Evolutionary conservation across 1,140 invertebrate species (phyloP).

Genomic region (Platorchestia sp.): DNA sequence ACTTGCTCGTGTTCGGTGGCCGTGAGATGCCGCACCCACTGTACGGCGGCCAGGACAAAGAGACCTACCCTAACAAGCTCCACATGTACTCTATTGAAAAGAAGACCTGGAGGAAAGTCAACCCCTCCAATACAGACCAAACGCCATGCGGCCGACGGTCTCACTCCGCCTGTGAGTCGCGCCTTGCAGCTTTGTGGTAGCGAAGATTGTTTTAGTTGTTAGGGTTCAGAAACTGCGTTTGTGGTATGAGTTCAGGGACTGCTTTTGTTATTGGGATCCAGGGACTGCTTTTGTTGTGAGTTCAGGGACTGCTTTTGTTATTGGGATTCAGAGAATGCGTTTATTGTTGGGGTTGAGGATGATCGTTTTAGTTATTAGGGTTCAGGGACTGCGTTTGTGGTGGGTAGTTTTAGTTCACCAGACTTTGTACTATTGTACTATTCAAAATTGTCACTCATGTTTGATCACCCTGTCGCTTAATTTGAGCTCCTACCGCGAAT

Average conservation of each 20-base stretch:
- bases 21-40: constrained; percentile 20
- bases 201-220: background rate
- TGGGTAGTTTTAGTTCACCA: no score
- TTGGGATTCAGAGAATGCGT: background rate
- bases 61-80: constrained; percentile 23
- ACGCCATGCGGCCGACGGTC: background rate
- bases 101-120: background rate
- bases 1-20: constrained; percentile 11
- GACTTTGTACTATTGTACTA: no score
- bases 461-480: no score
- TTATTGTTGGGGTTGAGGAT: no score
- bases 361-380: background rate
- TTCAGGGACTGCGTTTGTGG: no score
- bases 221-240: background rate
- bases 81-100: background rate
- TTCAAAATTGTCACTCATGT: no score
- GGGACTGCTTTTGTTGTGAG: background rate
- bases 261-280: background rate
- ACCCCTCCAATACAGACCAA: background rate
- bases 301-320: no score
- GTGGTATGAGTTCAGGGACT: no score
- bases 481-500: no score
- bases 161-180: background rate
- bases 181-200: background rate
- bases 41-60: constrained; percentile 15